Base-by-base conservation (phyloP, 2,888 invertebrate species). In the Luperina nickerlii region DNA sequence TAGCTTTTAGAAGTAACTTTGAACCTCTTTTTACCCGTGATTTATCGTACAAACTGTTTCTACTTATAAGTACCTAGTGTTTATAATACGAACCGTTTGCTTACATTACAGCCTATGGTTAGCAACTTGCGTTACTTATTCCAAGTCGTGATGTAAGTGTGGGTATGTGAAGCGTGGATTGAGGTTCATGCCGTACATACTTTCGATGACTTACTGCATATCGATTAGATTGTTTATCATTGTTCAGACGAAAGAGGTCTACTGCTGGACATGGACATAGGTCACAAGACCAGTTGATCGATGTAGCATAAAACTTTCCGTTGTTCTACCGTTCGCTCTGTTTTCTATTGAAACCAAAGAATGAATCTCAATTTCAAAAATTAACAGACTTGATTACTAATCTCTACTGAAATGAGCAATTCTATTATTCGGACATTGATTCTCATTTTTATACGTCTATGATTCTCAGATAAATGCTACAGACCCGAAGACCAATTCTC, bases 61-160 rank as follows among this genome's bases (percentile, higher is more conserved):
- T 67, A 79, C 51, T 45, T 32, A 27, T 42, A 72, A 11, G 51
- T 42, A 63, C 24, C 24, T 9, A 38, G 24, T 62, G 38, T 63
- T 69, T 68, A 57, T 76, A 69, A 38, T 62, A 51, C n/a, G 38
- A 27, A 32, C 60, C 18, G 62, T 71, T 48, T 70, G 81, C 67
- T 84, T 71, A 67, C 54, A 84, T 51, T 76, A 75, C 15, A 62
- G 66, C 62, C 13, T 57, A 45, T 57, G 27, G 62, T 54, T 48
- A 57, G 66, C 27, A 57, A 84, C 71, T 72, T 63, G 82, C 32
- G 73, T 85, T 73, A 81, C 48, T 73, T 62, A 83, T 83, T 69
- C 72, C 73, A 24, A 81, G 48, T 82, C 82, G 86, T 83, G 86
- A 86, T 85, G 73, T 85, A 57, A 74, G 67, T 62, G 27, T 7